These are phyloP conservation scores for Cepaea nemoralis DNA, from an alignment of 1,140 invertebrate genomes.

Conservation along the genomic window DNA sequence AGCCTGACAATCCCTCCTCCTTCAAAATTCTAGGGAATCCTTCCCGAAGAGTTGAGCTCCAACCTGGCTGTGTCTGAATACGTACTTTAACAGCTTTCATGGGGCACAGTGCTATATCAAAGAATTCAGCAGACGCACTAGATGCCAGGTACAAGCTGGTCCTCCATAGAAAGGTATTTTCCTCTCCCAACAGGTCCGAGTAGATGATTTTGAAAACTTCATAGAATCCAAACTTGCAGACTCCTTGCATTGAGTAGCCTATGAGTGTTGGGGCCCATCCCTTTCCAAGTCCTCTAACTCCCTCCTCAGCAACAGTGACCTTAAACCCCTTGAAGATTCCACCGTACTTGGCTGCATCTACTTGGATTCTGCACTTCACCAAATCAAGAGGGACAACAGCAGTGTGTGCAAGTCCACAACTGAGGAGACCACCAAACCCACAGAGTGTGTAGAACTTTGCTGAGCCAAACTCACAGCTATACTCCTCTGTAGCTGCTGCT, in stretches of 20 bases:
- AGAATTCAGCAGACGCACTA: slow-evolving; percentile 98
- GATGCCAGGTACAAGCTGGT: slow-evolving; percentile 93
- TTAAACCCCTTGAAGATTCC: slow-evolving; percentile 70
- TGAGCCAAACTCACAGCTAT: slow-evolving; percentile 94
- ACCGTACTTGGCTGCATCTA: slow-evolving; percentile 74
- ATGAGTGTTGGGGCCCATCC: slow-evolving; percentile 99
- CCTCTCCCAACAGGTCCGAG: slow-evolving; percentile 88
- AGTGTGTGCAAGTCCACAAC: slow-evolving; percentile 90
- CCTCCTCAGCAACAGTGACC: slow-evolving; percentile 82
- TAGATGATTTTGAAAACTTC: slow-evolving; percentile 93
- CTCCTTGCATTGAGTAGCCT: slow-evolving; percentile 93
- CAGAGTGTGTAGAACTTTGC: slow-evolving; percentile 92
- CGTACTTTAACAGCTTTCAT: slow-evolving; percentile 98
- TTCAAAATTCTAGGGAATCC: slow-evolving; percentile 86
- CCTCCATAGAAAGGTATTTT: slow-evolving; percentile 92
- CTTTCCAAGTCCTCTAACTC: slow-evolving; percentile 86
- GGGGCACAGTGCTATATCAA: slow-evolving; percentile 97
- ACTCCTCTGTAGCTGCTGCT: slow-evolving; percentile 71
- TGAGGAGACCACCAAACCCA: slow-evolving; percentile 93
- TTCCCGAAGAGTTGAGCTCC: slow-evolving; percentile 88
- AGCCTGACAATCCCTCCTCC: slow-evolving; percentile 76
- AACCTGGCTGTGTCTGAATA: slow-evolving; percentile 97
- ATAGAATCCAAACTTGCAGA: slow-evolving; percentile 84
- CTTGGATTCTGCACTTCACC: slow-evolving; percentile 98
- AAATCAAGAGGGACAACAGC: slow-evolving; percentile 95